Evolutionary conservation across 2,888 invertebrate genomes (phyloP), one percentile per base, ranked within the genome.

Genomic region (Erpobdella octoculata): DNA sequence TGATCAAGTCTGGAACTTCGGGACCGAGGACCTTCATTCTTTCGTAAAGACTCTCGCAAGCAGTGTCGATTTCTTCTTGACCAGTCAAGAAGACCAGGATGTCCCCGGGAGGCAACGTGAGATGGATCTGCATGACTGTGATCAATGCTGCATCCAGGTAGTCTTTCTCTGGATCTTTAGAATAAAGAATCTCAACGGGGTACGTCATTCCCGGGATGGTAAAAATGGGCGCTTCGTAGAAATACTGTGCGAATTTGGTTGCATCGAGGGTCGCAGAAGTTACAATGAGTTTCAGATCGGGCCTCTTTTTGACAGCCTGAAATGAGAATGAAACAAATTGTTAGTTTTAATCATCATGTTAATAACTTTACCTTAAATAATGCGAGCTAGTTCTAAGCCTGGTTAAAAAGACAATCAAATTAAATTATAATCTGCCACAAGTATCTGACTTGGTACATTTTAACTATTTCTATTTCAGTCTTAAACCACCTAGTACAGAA

Each of bases 111-210:
- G 97, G 97, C 81, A 99, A 97, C 25, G 95, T 88, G 76, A 99
- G 84, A 84, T 98, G 98, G 72, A 99, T 98, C 84, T 99, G 97
- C 96, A 99, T 97, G 0, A 97, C 95, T 0, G 97, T 98, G 66
- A 97, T 96, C 12, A 98, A 85, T 0, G 96, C 92, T 0, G 98
- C 97, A 80, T 99, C 98, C 72, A 99, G 84, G 81, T 99, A 99
- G 83, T 99, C 98, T 0, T 94, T 96, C 83, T 99, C 98, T 0
- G 98, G 94, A 81, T 98, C 98, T 80, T 94, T 93, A 0, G 97
- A 97, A 82, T 98, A 98, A 71, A 99, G 84, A 74, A 96, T 93
- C 85, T 98, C 97, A 0, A 97, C 96, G 0, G 95, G 94, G 83
- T 93, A 96, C 0, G 95, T 95, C 75, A 96, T 85, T 0, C 95